phyloP scores from a whole-genome alignment of 2,113 vertebrate genomes.

The Pachycephala philippinensis region DNA sequence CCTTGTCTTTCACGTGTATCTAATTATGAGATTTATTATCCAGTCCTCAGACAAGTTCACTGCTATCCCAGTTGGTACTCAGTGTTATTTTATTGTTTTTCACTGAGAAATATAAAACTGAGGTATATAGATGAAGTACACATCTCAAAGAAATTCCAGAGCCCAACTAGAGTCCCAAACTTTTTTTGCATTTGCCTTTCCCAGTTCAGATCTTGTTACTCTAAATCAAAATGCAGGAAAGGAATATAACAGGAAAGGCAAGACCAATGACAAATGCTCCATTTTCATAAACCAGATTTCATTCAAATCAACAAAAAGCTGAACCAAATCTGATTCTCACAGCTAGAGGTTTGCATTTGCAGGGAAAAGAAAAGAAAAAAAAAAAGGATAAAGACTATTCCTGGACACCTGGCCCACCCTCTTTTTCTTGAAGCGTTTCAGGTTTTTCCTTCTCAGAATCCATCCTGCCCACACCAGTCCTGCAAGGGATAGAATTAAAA shows the following conservation, averaged over 20 bases:
- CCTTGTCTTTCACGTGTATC: background rate
- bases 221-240: background rate
- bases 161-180: background rate
- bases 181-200: background rate
- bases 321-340: background rate
- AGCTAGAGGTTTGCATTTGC: background rate
- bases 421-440: background rate
- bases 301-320: constrained; percentile 17
- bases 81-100: background rate
- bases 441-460: constrained; percentile 11
- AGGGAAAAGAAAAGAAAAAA: background rate
- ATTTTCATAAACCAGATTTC: constrained; percentile 9
- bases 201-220: background rate
- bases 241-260: constrained; percentile 10
- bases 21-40: background rate
- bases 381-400: background rate
- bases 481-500: constrained; percentile 7
- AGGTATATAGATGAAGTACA: background rate
- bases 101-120: background rate
- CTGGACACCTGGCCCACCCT: background rate
- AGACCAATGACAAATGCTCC: background rate
- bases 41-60: background rate
- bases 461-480: background rate
- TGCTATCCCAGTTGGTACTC: background rate
- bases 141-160: background rate